These are phyloP conservation scores for Triplophysa rosa DNA, from an alignment of 2,113 vertebrate species.

Conservation along the genomic window DNA sequence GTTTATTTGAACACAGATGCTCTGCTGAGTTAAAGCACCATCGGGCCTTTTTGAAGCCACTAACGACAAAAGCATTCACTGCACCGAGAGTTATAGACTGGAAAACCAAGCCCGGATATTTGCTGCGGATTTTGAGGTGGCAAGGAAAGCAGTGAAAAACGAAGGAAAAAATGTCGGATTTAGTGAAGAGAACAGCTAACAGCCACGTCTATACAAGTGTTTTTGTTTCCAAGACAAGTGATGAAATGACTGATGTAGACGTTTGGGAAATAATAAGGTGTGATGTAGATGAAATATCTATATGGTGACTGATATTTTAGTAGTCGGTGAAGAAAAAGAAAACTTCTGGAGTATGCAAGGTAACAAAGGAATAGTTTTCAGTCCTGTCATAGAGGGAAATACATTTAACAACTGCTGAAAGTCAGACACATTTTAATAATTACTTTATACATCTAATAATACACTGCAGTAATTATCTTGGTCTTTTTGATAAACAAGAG, in stretches of 20 bases:
- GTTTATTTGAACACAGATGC: constrained; percentile 36
- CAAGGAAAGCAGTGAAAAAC: constrained; percentile 39
- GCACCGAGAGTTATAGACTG: constrained; percentile 16
- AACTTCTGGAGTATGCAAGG: background rate
- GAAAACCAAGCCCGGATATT: constrained; percentile 33
- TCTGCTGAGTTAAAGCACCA: background rate
- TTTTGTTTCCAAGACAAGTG: constrained; percentile 24
- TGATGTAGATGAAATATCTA: background rate
- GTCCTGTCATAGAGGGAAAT: background rate
- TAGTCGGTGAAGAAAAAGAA: background rate
- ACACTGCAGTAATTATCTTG: background rate
- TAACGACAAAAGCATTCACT: constrained; percentile 41
- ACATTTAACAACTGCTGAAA: background rate
- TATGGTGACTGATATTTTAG: background rate
- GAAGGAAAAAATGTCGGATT: constrained; percentile 9
- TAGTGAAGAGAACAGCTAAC: background rate
- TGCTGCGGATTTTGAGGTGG: constrained; percentile 25
- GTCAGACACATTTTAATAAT: background rate
- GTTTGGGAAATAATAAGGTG: constrained; percentile 4
- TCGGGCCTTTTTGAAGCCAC: constrained; percentile 15
- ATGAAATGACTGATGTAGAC: constrained; percentile 4
- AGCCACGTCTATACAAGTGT: background rate
- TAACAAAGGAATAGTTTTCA: background rate
- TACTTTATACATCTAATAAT: background rate
- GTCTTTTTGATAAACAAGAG: background rate